Percentiles rank a stretch among this genome's conserved stretches.
Evolutionary conservation across 2,113 vertebrate species (phyloP).

Genomic region (Platichthys flesus): DNA sequence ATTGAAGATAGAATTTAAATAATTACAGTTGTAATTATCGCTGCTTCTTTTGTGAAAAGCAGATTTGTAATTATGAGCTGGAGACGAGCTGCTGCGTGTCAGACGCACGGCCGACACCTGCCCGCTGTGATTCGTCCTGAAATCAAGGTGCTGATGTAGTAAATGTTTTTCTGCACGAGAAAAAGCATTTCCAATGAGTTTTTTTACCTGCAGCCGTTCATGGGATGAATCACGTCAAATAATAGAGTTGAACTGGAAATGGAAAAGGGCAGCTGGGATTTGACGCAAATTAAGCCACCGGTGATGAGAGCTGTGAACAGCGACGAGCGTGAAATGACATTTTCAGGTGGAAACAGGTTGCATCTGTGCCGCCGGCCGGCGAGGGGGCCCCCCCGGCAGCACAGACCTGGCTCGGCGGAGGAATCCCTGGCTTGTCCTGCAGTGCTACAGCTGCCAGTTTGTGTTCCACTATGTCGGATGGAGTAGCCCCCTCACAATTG

Average conservation of each 20-base stretch:
- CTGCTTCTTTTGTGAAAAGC: slow-evolving; percentile 10
- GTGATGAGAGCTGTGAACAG: slow-evolving; percentile 53
- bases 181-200: slow-evolving; percentile 17
- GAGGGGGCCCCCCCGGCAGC: slow-evolving; percentile 12
- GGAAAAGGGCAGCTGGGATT: slow-evolving; percentile 40
- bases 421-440: slow-evolving; percentile 56
- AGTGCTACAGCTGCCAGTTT: slow-evolving; percentile 62
- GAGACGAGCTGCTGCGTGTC: background rate
- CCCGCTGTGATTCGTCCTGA: background rate
- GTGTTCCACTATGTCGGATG: slow-evolving; percentile 56
- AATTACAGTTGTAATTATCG: background rate
- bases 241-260: slow-evolving; percentile 42
- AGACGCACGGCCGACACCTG: background rate
- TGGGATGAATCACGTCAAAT: background rate
- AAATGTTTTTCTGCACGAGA: background rate
- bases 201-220: slow-evolving; percentile 5
- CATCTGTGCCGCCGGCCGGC: slow-evolving; percentile 34
- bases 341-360: slow-evolving; percentile 19
- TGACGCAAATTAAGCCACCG: slow-evolving; percentile 35
- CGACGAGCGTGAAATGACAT: slow-evolving; percentile 45
- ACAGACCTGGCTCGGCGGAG: slow-evolving; percentile 43
- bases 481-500: slow-evolving; percentile 67
- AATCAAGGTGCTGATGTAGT: background rate
- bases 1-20: background rate
- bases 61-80: background rate